Evolutionary conservation across 2,113 vertebrate species (phyloP), one percentile per base, ranked within the genome.

Genomic region (Halcyon malimbica): DNA sequence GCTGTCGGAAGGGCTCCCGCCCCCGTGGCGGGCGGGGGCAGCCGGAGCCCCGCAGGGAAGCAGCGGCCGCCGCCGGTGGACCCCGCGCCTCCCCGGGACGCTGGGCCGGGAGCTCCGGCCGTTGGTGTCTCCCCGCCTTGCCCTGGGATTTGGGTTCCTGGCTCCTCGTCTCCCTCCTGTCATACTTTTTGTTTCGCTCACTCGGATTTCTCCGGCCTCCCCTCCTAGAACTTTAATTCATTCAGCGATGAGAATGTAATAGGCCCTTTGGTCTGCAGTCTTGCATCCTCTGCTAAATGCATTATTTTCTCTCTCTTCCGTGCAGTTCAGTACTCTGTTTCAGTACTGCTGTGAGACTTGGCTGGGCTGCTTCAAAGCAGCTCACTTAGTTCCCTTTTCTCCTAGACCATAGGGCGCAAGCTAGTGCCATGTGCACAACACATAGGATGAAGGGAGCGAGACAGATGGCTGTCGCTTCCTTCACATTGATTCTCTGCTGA

Each of bases 191-290:
- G 67, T 62, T 89, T 41, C n/a, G 37, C 90, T 53, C 82, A 7
- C 37, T 44, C 50, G 14, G 37, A 9, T 48, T 44, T 37, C 69
- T 62, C 71, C 33, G 63, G 60, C 64, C 91, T 89, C 68, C 41
- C 83, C 48, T 20, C 35, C 35, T 64, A n/a, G n/a, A 90, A 94
- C 71, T 92, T 95, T 71, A 88, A 90, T 94, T 94, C 95, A 90
- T 93, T 94, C 94, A 63, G 92, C 39, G 76, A 31, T 10, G 94
- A 68, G 90, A 53, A n/a, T 5, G 7, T 23, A 33, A 60, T 86
- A 75, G 90, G 94, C 89, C 94, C 88, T 87, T 86, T 19, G 94
- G 23, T 86, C 92, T 63, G 48, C 82, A 31, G 42, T 35, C 93
- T 86, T 46, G 26, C 88, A 93, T 86, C 92, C 79, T 89, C 92